Conservation (phyloP, 2,888 invertebrate species). For the Yponomeuta malinellus region DNA sequence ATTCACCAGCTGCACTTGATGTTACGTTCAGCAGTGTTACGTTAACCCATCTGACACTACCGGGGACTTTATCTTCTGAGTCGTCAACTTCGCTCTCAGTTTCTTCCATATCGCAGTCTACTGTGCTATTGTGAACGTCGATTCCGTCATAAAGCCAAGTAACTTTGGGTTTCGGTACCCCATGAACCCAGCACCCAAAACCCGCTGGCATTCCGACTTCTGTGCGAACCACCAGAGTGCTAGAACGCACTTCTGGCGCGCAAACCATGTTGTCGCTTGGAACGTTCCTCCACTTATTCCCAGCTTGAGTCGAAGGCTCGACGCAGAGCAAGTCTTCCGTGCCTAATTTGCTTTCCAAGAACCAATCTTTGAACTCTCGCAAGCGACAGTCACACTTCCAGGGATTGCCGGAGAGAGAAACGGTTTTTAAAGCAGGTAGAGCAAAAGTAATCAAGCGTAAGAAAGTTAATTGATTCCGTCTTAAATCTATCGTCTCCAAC, state of each 20-base stretch:
- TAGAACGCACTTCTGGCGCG: slow-evolving; percentile 82
- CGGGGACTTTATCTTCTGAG: slow-evolving; percentile 61
- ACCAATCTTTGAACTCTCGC: slow-evolving; percentile 89
- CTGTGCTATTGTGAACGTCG: slow-evolving; percentile 60
- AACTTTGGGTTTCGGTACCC: slow-evolving; percentile 89
- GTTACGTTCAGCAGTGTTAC: slow-evolving; percentile 89
- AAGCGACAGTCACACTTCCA: slow-evolving; percentile 94
- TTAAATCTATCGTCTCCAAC: slow-evolving; percentile 85
- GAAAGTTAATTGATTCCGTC: slow-evolving; percentile 85
- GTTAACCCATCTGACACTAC: slow-evolving; percentile 83
- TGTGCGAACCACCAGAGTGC: slow-evolving; percentile 78
- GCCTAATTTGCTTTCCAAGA: slow-evolving; percentile 85
- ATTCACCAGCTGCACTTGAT: slow-evolving; percentile 89
- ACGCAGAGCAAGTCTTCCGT: slow-evolving; percentile 84
- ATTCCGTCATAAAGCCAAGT: slow-evolving; percentile 88
- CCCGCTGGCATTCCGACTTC: slow-evolving; percentile 89
- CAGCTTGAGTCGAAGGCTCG: slow-evolving; percentile 81
- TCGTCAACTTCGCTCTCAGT: slow-evolving; percentile 58
- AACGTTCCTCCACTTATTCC: slow-evolving; percentile 85
- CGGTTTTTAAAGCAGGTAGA: slow-evolving; percentile 85
- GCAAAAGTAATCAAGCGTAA: slow-evolving; percentile 77
- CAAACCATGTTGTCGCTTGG: slow-evolving; percentile 87
- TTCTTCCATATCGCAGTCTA: slow-evolving; percentile 69
- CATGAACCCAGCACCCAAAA: slow-evolving; percentile 86
- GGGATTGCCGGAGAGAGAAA: slow-evolving; percentile 88